Conservation (phyloP, 2,888 invertebrate species). For the Lathronympha strigana region DNA sequence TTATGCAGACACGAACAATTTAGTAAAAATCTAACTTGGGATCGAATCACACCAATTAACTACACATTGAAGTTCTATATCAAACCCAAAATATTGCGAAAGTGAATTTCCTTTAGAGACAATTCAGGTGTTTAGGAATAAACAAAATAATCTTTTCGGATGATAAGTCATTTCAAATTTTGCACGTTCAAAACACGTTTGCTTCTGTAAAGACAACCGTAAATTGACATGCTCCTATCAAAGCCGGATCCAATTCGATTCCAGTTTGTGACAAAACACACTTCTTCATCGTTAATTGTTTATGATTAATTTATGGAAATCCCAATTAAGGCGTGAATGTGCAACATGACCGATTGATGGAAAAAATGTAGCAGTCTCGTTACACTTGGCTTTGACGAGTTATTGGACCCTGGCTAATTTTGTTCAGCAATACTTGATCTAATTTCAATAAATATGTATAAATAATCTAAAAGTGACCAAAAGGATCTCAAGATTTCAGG, state of each 20-base stretch:
- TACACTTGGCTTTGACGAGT: no score
- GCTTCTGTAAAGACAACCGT: no score
- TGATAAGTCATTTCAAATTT: no score
- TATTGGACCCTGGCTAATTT: not conserved
- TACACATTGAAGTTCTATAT: no score
- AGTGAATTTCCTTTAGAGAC: not conserved
- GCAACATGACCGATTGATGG: not conserved
- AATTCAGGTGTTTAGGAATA: no score
- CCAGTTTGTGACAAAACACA: slow-evolving; percentile 4
- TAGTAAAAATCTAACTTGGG: not conserved
- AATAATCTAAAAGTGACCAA: not conserved
- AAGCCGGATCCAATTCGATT: slow-evolving; percentile 17
- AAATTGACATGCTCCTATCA: slow-evolving; percentile 25
- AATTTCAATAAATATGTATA: not conserved
- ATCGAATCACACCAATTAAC: no score
- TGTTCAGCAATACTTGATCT: not conserved
- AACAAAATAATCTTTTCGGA: no score
- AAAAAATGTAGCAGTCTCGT: no score
- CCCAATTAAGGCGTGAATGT: not conserved
- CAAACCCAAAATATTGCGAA: not conserved
- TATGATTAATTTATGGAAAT: not conserved
- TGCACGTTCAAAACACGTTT: no score
- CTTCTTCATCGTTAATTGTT: not conserved
- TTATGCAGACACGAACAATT: slow-evolving; percentile 8
- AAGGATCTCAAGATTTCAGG: slow-evolving; percentile 8